Evolutionary conservation across 2,797 vertebrate species (phyloP), one percentile per base, ranked within the genome.

Genomic region (Dipus sagitta): DNA sequence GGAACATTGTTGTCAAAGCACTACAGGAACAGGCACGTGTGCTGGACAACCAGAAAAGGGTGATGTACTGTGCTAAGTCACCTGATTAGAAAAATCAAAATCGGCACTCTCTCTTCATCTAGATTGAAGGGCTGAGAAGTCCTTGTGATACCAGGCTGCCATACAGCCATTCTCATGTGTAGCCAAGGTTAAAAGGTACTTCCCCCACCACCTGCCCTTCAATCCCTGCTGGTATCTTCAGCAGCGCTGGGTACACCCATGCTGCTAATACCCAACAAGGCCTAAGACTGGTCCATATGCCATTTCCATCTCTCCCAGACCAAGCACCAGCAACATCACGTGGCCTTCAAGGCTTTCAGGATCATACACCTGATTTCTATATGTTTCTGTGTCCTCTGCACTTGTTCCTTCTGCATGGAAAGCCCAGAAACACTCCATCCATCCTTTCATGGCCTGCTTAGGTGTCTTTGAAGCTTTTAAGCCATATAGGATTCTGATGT

Each of bases 401-500:
- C 18, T 77, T 76, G 26, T 26, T 87, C 60, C 65, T 86, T 68
- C 62, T 24, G 4, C 60, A 34, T 1, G 34, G 13, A 28, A 72
- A n/a, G 47, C 67, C 26, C 30, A 17, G 20, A n/a, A 47, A 38
- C 11, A 32, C 18, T 68, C 24, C 47, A 42, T n/a, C 47, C 79
- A 47, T 12, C 60, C 34, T 23, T 75, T 52, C 6, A 2, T 1
- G 23, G 12, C 60, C 74, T 67, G 30, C 30, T 72, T 34, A n/a
- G 32, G 3, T 2, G n/a, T 62, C 70, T 47, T 70, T n/a, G 60
- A 65, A 38, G 58, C 38, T 32, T 62, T 34, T 5, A 52, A 32
- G 34, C 24, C 34, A 13, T 4, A 12, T 8, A n/a, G n/a, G 64
- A 6, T 6, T n/a, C 70, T 0, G 23, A 7, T 26, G 26, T 0